Conservation (phyloP, 2,888 invertebrate species). For the Sipha maydis region DNA sequence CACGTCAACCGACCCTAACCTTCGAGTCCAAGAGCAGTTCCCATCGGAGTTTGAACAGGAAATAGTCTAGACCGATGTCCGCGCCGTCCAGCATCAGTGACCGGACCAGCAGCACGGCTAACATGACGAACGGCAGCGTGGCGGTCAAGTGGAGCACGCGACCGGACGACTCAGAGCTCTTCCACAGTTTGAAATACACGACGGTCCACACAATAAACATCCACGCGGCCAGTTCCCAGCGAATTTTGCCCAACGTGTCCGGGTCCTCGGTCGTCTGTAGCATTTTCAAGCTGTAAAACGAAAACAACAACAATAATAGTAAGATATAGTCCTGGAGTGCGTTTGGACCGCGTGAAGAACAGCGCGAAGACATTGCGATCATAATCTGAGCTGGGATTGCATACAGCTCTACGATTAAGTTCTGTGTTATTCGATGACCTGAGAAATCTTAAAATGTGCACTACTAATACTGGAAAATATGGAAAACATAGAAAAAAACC, state of each 20-base stretch:
- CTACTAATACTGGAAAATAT: no score
- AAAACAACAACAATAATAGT: neutral
- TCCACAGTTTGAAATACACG: constrained; percentile 96
- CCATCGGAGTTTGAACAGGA: constrained; percentile 88
- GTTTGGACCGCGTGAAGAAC: neutral
- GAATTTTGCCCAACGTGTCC: constrained; percentile 75
- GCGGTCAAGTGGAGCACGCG: constrained; percentile 93
- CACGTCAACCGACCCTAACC: constrained; percentile 68
- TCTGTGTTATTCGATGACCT: no score
- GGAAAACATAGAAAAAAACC: no score
- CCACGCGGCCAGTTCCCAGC: constrained; percentile 91
- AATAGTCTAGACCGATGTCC: constrained; percentile 81
- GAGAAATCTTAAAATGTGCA: no score
- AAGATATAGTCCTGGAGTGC: neutral
- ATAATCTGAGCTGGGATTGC: no score
- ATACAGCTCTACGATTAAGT: no score
- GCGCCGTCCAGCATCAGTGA: constrained; percentile 92
- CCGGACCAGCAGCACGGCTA: constrained; percentile 85
- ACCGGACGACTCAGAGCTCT: constrained; percentile 93
- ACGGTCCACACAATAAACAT: constrained; percentile 91
- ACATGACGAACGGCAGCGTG: constrained; percentile 88
- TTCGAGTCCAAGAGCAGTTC: constrained; percentile 82
- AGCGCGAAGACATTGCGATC: no score
- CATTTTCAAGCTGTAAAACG: constrained; percentile 72
- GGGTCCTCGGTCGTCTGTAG: constrained; percentile 85